Evolutionary conservation across 2,888 invertebrate genomes (phyloP).

Genomic region (Agrochola circellaris): DNA sequence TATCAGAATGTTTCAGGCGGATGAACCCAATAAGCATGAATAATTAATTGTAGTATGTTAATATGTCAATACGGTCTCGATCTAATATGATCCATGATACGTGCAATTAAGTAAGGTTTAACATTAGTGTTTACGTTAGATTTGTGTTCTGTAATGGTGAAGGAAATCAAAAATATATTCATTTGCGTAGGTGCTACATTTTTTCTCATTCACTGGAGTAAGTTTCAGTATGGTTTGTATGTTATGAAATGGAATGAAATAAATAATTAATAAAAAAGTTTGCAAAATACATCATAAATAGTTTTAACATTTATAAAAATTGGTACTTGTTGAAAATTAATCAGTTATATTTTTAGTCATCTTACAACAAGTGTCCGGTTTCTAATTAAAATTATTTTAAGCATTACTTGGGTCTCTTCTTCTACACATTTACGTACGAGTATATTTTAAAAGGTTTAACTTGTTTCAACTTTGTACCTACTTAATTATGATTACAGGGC

Average conservation of each 20-base stretch:
- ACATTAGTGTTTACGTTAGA: slow-evolving; percentile 18
- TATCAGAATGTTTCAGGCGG: slow-evolving; percentile 72
- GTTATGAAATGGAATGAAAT: too few relatives aligned
- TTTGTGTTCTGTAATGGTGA: neutral
- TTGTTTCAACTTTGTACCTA: slow-evolving; percentile 62
- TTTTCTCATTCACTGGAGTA: neutral
- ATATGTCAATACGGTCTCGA: slow-evolving; percentile 68
- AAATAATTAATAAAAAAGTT: too few relatives aligned
- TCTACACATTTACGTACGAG: slow-evolving; percentile 28
- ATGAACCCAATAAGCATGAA: slow-evolving; percentile 74
- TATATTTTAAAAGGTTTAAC: slow-evolving; percentile 62
- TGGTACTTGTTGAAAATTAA: neutral
- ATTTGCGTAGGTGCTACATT: too few relatives aligned
- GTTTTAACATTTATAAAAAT: neutral
- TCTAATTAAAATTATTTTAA: slow-evolving; percentile 10
- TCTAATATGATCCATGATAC: slow-evolving; percentile 60
- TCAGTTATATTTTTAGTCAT: neutral
- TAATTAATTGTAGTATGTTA: slow-evolving; percentile 76
- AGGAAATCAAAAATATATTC: slow-evolving; percentile 12
- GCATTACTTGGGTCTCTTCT: neutral
- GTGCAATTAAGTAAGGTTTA: slow-evolving; percentile 45
- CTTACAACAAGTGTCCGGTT: neutral
- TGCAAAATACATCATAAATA: neutral
- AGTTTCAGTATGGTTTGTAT: neutral
- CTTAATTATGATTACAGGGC: slow-evolving; percentile 62